Percentiles rank a stretch among this genome's conserved stretches.
Evolutionary conservation across 1,140 invertebrate species (phyloP).

Genomic region (Onthophagus taurus): DNA sequence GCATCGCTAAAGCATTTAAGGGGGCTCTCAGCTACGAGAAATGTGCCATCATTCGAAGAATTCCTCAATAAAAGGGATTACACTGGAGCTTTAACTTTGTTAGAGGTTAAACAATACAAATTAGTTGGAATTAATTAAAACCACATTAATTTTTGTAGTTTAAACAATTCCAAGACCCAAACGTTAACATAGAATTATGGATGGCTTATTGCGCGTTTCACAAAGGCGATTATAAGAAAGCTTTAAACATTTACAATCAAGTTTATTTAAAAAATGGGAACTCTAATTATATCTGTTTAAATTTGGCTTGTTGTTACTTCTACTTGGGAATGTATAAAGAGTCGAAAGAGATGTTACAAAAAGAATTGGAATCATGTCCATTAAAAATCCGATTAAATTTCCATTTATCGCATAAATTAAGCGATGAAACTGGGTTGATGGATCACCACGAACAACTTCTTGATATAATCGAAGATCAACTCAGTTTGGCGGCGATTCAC

Average conservation of each 20-base stretch:
- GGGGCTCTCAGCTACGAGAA: constrained; percentile 27
- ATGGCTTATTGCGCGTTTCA: constrained; percentile 93
- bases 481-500: constrained; percentile 93
- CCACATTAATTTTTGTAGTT: constrained; percentile 26
- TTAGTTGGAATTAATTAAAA: constrained; percentile 6
- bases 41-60: constrained; percentile 77
- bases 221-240: constrained; percentile 83
- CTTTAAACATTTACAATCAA: constrained; percentile 64
- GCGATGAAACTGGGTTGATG: constrained; percentile 76
- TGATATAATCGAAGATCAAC: constrained; percentile 87
- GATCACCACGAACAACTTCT: constrained; percentile 73
- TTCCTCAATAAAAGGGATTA: constrained; percentile 87
- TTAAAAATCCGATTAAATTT: constrained; percentile 79
- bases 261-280: constrained; percentile 35
- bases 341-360: constrained; percentile 51
- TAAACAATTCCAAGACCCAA: constrained; percentile 28
- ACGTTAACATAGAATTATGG: constrained; percentile 60
- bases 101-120: constrained; percentile 58
- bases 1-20: constrained; percentile 15
- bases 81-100: constrained; percentile 81
- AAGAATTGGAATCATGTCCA: constrained; percentile 47
- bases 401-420: constrained; percentile 88
- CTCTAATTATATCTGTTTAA: constrained; percentile 52
- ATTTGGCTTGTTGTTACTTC: constrained; percentile 91
- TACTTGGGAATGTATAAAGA: constrained; percentile 69